These are phyloP conservation scores for Pipistrellus nathusii DNA, from an alignment of 2,797 vertebrate genomes.

Conservation along the genomic window DNA sequence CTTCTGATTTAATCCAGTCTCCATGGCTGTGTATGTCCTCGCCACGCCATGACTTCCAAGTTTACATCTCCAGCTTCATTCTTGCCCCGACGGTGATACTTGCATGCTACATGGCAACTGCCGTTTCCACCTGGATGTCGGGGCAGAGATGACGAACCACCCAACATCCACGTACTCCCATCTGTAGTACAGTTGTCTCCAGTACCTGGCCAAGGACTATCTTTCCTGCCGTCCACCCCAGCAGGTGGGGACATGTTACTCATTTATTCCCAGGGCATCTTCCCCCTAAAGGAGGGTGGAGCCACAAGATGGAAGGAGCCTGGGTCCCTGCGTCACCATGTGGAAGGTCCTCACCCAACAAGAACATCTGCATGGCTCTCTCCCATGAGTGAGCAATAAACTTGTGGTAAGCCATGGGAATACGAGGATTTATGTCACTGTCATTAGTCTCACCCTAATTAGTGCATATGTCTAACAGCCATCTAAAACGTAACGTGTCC, in stretches of 20 bases:
- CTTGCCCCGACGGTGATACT: background rate
- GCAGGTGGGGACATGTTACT: background rate
- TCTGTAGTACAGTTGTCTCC: background rate
- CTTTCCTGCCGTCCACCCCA: background rate
- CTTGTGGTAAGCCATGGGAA: background rate
- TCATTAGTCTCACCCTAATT: background rate
- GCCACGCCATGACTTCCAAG: background rate
- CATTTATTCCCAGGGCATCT: background rate
- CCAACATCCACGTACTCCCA: accelerated
- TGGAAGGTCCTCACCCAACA: background rate
- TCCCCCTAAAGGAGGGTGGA: background rate
- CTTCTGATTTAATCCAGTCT: background rate
- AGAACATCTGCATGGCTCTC: background rate
- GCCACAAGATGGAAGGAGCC: background rate
- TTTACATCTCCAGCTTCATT: background rate
- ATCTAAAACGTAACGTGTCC: background rate
- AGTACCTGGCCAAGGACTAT: background rate
- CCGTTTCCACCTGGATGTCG: background rate
- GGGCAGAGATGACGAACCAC: background rate
- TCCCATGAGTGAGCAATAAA: background rate
- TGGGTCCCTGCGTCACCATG: background rate
- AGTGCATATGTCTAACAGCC: background rate
- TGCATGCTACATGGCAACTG: background rate
- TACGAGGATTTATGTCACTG: background rate
- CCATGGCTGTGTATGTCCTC: background rate